Base-by-base conservation (phyloP, 2,888 invertebrate species). In the Patella pellucida region DNA sequence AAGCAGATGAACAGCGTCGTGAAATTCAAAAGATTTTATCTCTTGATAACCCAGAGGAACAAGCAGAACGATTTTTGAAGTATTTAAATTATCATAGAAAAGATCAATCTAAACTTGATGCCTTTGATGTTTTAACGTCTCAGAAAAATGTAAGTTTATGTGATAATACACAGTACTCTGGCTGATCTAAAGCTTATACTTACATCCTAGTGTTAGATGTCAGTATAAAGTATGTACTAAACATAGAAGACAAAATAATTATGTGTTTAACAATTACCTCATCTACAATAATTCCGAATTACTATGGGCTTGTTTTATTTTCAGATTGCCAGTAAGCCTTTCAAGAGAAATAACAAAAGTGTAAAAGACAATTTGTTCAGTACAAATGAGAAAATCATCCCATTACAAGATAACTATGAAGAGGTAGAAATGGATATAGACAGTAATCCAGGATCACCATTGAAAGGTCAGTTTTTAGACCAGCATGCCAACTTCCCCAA, bases 341-440 rank as follows among this genome's bases (percentile, higher is more conserved):
- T 15, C 27, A 68, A 19, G 23, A 15, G 23, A 16, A 50, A 19
- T 41, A 62, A 41, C 31, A 54, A 7, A 16, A 72, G 62, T 15
- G 19, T 50, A 15, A 72, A 27, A 19, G 68, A 68, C 67, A n/a
- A 31, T 23, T 52, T 51, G 68, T 31, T 50, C 11, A n/a, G 14
- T 12, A 68, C 51, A 27, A 27, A 9, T 52, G 62, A 68, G 31
- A 69, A 31, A 56, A 72, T 27, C 52, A 75, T 78, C 62, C 78
- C 79, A 14, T 78, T 76, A 11, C 74, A 80, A 23, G 88, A 88
- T 72, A 88, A 88, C 71, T 88, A 88, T 82, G 88, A 88, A 68
- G 85, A 86, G 70, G 88, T 87, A n/a, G 88, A 86, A 75, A 88
- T 88, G 88, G 88, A 88, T 70, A 85, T 88, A 52, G 88, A 87